phyloP scores from a whole-genome alignment of 2,113 vertebrate genomes.

The Melanocharis versteri region DNA sequence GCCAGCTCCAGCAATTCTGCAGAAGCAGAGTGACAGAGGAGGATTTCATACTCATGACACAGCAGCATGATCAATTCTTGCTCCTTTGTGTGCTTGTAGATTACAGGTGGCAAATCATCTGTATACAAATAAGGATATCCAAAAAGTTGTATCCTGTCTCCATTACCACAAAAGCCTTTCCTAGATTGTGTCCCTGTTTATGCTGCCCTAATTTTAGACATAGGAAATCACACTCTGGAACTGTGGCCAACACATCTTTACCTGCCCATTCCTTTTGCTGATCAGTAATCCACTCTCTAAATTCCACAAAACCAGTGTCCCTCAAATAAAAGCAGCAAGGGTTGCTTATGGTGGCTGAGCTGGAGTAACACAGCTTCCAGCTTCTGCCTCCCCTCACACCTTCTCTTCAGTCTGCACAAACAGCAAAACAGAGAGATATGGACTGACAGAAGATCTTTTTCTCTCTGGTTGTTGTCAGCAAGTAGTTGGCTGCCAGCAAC shows the following conservation, averaged over 20 bases:
- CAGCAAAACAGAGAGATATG: not conserved
- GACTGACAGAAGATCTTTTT: not conserved
- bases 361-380: not conserved
- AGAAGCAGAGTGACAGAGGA: not conserved
- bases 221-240: not conserved
- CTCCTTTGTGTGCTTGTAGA: not conserved
- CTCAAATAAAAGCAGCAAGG: not conserved
- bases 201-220: not conserved
- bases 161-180: not conserved
- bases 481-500: not conserved
- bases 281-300: not conserved
- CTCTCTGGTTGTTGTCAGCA: not conserved
- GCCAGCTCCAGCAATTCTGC: not conserved
- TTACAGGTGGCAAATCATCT: not conserved
- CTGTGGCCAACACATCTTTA: not conserved
- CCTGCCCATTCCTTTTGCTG: not conserved
- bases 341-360: not conserved
- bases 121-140: not conserved
- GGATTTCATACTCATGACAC: not conserved
- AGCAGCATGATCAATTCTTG: not conserved
- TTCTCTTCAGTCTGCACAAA: not conserved
- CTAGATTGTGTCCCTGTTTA: not conserved
- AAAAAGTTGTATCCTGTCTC: not conserved
- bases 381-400: not conserved
- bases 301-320: not conserved